Percentiles rank a stretch among this genome's conserved stretches.
phyloP scores from a whole-genome alignment of 2,888 invertebrate species.

The Leptarthrus brevirostris region DNA sequence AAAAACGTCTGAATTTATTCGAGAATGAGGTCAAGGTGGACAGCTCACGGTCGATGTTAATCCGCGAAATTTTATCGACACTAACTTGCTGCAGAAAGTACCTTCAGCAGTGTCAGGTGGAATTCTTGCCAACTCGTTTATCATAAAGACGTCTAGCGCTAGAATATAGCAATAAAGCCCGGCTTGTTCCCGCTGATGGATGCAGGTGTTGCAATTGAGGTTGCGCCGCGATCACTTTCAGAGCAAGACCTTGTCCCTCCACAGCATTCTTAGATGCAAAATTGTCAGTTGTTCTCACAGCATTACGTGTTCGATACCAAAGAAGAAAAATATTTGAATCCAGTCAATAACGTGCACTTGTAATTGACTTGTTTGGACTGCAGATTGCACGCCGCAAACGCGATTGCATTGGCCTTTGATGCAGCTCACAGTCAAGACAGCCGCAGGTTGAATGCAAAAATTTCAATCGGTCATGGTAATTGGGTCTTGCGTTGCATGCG shows the following conservation, averaged over 20 bases:
- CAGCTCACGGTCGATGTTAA: conserved; percentile 48
- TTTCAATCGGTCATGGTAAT: conserved; percentile 54
- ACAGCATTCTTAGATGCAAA: not conserved
- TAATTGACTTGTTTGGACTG: not conserved
- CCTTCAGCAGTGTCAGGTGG: conserved; percentile 47
- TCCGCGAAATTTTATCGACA: conserved; percentile 39
- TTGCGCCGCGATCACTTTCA: not conserved
- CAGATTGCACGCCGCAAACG: conserved; percentile 10
- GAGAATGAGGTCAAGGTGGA: conserved; percentile 52
- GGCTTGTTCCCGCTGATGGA: too few species aligned
- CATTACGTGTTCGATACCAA: conserved; percentile 5
- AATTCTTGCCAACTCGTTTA: conserved; percentile 29
- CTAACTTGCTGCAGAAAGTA: conserved; percentile 21
- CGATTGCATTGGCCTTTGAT: conserved; percentile 51
- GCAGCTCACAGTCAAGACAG: conserved; percentile 50
- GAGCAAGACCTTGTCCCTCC: not conserved
- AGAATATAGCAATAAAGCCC: not conserved
- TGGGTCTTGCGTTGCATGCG: conserved; percentile 50
- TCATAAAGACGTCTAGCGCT: conserved; percentile 5
- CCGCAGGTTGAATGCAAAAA: conserved; percentile 54
- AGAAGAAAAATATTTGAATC: conserved; percentile 30
- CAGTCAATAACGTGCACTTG: conserved; percentile 33
- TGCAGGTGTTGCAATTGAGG: too few species aligned
- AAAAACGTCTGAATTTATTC: conserved; percentile 14
- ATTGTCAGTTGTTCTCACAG: not conserved